Conservation (phyloP, 2,888 invertebrate genomes). For the Chymomyza amoena region DNA sequence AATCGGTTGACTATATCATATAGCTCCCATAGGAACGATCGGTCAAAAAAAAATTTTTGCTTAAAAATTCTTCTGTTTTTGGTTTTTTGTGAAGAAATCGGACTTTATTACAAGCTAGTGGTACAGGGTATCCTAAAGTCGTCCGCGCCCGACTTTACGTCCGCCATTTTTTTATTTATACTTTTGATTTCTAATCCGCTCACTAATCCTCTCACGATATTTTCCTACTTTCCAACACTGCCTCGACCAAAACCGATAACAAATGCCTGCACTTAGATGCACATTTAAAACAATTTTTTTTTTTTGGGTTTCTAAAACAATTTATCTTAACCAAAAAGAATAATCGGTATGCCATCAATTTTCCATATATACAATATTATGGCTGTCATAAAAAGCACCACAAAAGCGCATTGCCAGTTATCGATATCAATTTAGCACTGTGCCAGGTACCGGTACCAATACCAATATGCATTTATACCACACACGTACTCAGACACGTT, state of each 20-base stretch:
- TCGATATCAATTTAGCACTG: not conserved
- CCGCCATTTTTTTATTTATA: too few species aligned
- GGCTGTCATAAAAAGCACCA: not conserved
- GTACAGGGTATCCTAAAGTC: too few species aligned
- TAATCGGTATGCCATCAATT: not conserved
- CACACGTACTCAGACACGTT: not conserved
- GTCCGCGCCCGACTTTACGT: too few species aligned
- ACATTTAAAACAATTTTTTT: not conserved
- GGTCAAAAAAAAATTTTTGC: too few species aligned
- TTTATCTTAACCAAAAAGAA: not conserved
- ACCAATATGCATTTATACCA: not conserved
- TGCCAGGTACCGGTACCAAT: not conserved
- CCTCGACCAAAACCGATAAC: not conserved
- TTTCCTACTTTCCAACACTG: too few species aligned
- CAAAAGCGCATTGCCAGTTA: not conserved
- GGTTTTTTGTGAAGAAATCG: too few species aligned
- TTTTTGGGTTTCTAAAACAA: not conserved
- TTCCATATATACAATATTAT: not conserved
- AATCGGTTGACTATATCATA: too few species aligned
- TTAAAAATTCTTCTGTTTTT: too few species aligned
- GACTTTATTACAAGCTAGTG: too few species aligned
- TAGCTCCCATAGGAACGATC: too few species aligned
- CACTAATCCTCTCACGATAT: too few species aligned
- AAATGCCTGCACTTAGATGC: not conserved
- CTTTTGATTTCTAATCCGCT: too few species aligned